These are phyloP conservation scores for Parnassius mnemosyne DNA, from an alignment of 2,888 invertebrate species.

Conservation along the genomic window DNA sequence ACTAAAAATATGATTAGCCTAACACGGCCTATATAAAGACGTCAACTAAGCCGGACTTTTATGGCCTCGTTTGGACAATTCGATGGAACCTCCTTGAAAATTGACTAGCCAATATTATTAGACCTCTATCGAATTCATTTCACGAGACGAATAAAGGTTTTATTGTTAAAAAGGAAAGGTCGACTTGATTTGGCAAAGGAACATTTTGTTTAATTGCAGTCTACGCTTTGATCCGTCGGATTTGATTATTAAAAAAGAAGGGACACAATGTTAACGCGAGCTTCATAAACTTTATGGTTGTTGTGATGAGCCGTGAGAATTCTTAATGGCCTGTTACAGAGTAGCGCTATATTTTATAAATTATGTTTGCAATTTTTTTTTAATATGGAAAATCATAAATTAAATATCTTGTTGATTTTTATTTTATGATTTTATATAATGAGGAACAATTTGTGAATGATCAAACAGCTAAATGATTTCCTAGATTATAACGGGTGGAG, in stretches of 20 bases:
- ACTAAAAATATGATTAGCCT: conserved; percentile 71
- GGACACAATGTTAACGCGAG: conserved; percentile 45
- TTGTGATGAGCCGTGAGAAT: conserved; percentile 63
- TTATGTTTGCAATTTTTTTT: neutral
- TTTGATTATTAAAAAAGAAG: conserved; percentile 58
- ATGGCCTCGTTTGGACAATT: conserved; percentile 70
- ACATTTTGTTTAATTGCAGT: conserved; percentile 18
- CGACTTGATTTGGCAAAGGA: conserved; percentile 12
- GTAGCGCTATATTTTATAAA: conserved; percentile 29
- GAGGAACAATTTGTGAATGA: conserved; percentile 1
- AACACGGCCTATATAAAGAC: conserved; percentile 60
- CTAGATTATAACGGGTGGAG: conserved; percentile 67
- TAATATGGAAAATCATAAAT: neutral
- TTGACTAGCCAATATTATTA: conserved; percentile 48
- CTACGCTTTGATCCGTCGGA: conserved; percentile 41
- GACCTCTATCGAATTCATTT: conserved; percentile 37
- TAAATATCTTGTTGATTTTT: conserved; percentile 7
- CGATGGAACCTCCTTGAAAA: conserved; percentile 68
- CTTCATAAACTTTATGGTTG: conserved; percentile 65
- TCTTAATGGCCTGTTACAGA: conserved; percentile 50
- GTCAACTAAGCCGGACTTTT: conserved; percentile 67
- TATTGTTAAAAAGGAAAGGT: conserved; percentile 11
- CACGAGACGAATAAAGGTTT: conserved; percentile 2
- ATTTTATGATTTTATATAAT: conserved; percentile 14
- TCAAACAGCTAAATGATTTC: conserved; percentile 44